Evolutionary conservation across 2,888 invertebrate species (phyloP).

Genomic region (Magallana nippona): DNA sequence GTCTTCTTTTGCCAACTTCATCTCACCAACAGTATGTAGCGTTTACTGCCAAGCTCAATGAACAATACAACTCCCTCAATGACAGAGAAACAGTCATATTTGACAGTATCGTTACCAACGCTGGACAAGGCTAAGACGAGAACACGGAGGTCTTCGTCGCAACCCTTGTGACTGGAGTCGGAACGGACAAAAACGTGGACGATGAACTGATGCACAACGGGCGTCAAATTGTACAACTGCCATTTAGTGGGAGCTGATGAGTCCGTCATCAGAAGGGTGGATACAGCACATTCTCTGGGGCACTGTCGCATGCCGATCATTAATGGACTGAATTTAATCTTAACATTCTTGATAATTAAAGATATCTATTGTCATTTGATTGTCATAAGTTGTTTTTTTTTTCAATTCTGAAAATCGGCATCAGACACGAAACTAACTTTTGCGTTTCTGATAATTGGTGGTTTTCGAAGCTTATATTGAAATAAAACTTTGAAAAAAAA

Average conservation of each 20-base stretch:
- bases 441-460: too few species aligned
- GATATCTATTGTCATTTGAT: too few species aligned
- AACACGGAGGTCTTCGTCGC: conserved; percentile 30
- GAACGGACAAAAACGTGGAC: conserved; percentile 34
- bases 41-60: conserved; percentile 25
- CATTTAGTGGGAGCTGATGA: conserved; percentile 22
- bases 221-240: conserved; percentile 13
- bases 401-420: too few species aligned
- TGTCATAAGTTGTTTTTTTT: too few species aligned
- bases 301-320: background rate
- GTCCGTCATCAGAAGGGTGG: conserved; percentile 24
- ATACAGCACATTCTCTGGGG: conserved; percentile 33
- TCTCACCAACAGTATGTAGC: background rate
- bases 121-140: conserved; percentile 29
- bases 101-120: conserved; percentile 38
- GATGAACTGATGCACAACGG: conserved; percentile 35
- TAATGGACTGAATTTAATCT: too few species aligned
- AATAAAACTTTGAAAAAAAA: too few species aligned
- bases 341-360: too few species aligned
- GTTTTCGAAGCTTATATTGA: too few species aligned
- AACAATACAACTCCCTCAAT: background rate
- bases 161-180: conserved; percentile 22
- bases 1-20: background rate
- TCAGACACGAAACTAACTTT: too few species aligned
- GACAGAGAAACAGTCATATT: conserved; percentile 26